phyloP scores from a whole-genome alignment of 2,888 invertebrate genomes.

The Acheta domesticus region DNA sequence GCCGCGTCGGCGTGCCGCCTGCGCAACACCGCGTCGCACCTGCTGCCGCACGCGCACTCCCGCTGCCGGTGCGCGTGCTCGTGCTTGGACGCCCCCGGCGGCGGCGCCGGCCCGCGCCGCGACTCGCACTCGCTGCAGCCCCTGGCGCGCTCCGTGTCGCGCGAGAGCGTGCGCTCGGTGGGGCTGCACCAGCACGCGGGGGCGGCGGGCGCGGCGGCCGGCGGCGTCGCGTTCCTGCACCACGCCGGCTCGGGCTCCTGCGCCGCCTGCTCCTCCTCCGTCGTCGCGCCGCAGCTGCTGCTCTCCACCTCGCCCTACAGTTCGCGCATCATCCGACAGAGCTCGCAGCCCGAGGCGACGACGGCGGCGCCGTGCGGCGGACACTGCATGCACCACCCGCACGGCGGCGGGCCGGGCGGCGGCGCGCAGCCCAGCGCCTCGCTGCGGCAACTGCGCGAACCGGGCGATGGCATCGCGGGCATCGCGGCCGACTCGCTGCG shows the following conservation, averaged over 20 bases:
- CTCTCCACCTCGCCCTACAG: conserved; percentile 64
- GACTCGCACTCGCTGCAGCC: conserved; percentile 54
- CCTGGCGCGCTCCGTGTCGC: conserved; percentile 71
- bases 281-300: conserved; percentile 66
- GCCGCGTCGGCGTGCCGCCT: conserved; percentile 33
- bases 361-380: conserved; percentile 54
- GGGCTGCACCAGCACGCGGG: conserved; percentile 25
- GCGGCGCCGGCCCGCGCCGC: not conserved
- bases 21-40: conserved; percentile 54
- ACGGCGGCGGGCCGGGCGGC: conserved; percentile 54
- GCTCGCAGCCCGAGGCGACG: conserved; percentile 78
- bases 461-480: conserved; percentile 84
- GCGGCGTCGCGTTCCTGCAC: conserved; percentile 50
- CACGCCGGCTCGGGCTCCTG: conserved; percentile 50
- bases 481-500: conserved; percentile 94
- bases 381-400: conserved; percentile 53
- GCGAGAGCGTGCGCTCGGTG: conserved; percentile 70
- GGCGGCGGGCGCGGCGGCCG: not conserved
- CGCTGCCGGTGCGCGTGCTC: conserved; percentile 46
- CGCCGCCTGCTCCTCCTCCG: conserved; percentile 40
- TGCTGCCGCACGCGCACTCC: conserved; percentile 56
- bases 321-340: conserved; percentile 81
- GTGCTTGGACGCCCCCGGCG: not conserved
- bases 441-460: conserved; percentile 77
- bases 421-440: conserved; percentile 74